Base-by-base conservation (phyloP, 2,113 vertebrate genomes). In the Propithecus coquereli region DNA sequence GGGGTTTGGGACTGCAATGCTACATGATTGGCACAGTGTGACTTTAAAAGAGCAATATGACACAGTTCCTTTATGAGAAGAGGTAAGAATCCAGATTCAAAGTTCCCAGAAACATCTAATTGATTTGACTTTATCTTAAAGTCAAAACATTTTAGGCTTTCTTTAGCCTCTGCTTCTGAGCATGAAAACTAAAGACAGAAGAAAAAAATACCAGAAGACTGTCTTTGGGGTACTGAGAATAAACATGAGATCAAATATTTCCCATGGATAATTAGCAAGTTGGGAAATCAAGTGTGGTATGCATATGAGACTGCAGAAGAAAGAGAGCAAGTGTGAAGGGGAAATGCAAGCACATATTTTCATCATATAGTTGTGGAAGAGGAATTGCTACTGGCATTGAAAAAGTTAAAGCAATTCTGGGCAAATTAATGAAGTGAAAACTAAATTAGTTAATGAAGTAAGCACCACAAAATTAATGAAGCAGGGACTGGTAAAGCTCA, bases 391-490 rank as follows among this genome's bases (percentile, higher is more conserved):
- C 80, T 52, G 52, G 87, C 87, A 71, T 43, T 23, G 77, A 90
- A 90, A 81, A 87, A 85, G 90, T 97, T 96, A 94, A 90, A 85
- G 76, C 85, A 47, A 94, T 57, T 94, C 90, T 57, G 50, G 87
- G 71, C 47, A 96, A 97, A 97, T 91, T 97, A 98, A 96, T 96
- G 96, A 95, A 94, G 88, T 94, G 96, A 96, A 95, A 96, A 96
- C 43, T 70, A 95, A 96, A 97, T 96, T 96, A 94, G 71, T 95
- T 97, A 97, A 97, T 97, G 94, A 96, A 97, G 93, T 97, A 95
- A 96, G 88, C 76, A 92, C 91, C 91, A 97, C 88, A 82, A 95
- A 97, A 96, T 97, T 97, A 97, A 97, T 96, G 96, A 97, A 95
- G 88, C 88, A 83, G 63, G 32, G n/a, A 66, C 63, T 71, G 54